Base-by-base conservation (phyloP, 1,140 invertebrate genomes). In the Planococcus citri region DNA sequence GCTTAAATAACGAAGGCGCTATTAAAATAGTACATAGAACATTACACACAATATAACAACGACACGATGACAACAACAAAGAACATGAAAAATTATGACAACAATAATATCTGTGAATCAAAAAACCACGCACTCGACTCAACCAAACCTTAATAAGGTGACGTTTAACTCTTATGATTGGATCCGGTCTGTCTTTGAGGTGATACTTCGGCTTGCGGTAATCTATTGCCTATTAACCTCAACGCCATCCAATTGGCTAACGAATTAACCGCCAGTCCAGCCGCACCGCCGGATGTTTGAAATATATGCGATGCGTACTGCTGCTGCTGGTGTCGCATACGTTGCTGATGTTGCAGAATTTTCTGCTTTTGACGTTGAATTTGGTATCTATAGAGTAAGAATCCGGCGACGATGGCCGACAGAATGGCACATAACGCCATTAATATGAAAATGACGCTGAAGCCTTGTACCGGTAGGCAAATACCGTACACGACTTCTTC, bases 401-500 rank as follows among this genome's bases (percentile, higher is more conserved):
- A 85, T 1, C 88, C 88, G 1, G 89, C 89, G 0, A 90, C 86
- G 1, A 91, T 78, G 0, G 89, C 88, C 0, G 89, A 89, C 1
- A 91, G 86, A 0, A 92, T 88, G 0, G 91, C 90, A 6, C 89
- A 89, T 4, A 92, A 85, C 0, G 91, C 89, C 1, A 92, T 88
- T 14, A 93, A 83, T 27, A 93, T 89, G 78, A 94, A 94, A 8
- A 94, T 81, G 1, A 90, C 86, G 73, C 91, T 91, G 76, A 95
- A 94, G 21, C 91, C 89, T 0, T 90, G 86, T 24, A 92, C 87
- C 0, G 92, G 91, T 78, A 95, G 84, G 74, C 92, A 95, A 33
- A 95, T 91, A 38, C 92, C 92, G 75, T 95, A 94, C 0, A 94
- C 88, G 0, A 94, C 88, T 78, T 92, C 91, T 77, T 91, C 88